A percentile compares a stretch with the other conserved stretches of the same genome.
Evolutionary conservation across 2,888 invertebrate genomes (phyloP).

Genomic region (Heliconius cydno): DNA sequence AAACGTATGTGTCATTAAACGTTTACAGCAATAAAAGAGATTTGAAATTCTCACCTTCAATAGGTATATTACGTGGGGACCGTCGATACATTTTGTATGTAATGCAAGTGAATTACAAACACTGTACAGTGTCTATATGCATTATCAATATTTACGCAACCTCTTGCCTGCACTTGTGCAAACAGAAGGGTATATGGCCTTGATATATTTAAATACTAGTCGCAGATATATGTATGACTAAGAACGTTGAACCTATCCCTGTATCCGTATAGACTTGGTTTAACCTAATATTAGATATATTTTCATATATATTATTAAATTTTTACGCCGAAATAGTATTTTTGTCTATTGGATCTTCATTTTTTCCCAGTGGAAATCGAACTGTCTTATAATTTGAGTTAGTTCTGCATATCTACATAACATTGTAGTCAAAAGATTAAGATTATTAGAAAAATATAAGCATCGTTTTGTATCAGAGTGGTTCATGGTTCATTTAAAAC

Average conservation of each 20-base stretch:
- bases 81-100: not conserved
- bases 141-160: conserved; percentile 34
- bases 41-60: no score
- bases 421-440: not conserved
- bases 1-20: no score
- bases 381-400: not conserved
- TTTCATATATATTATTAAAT: not conserved
- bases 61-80: no score
- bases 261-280: conserved; percentile 28
- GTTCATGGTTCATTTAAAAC: not conserved
- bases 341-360: no score
- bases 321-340: not conserved
- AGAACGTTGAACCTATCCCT: conserved; percentile 37
- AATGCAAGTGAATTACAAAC: not conserved
- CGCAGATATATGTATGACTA: conserved; percentile 29
- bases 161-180: conserved; percentile 37
- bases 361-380: no score
- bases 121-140: not conserved
- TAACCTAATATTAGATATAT: not conserved
- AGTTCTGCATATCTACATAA: not conserved
- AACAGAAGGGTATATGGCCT: conserved; percentile 33
- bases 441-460: not conserved
- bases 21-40: no score
- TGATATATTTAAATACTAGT: conserved; percentile 44
- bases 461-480: not conserved